These are phyloP conservation scores for Phaethornis superciliosus DNA, from an alignment of 2,113 vertebrate species.

Conservation along the genomic window DNA sequence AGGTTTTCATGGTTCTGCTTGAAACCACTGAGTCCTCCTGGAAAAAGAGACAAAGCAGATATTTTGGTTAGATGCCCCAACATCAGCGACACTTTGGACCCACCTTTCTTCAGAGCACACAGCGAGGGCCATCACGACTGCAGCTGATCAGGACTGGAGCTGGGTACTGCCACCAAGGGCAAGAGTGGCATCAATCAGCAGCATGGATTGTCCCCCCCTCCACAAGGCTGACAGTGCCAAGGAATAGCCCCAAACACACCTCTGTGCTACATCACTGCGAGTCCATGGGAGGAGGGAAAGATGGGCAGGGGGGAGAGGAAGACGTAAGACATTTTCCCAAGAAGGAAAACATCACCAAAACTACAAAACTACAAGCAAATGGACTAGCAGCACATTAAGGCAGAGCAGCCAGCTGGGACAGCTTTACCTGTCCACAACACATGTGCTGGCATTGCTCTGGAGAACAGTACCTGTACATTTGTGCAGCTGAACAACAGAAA, in stretches of 20 bases:
- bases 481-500: not conserved
- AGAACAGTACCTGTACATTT: too few species aligned
- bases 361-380: not conserved
- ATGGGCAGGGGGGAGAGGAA: not conserved
- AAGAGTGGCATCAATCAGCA: not conserved
- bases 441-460: not conserved
- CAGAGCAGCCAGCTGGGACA: not conserved
- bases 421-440: not conserved
- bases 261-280: not conserved
- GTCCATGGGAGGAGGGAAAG: fast-evolving
- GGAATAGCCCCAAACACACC: not conserved
- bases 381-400: not conserved
- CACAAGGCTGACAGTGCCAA: fast-evolving
- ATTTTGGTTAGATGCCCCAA: not conserved
- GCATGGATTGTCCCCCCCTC: not conserved
- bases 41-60: constrained; percentile 13
- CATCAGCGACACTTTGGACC: fast-evolving
- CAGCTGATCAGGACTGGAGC: not conserved
- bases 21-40: constrained; percentile 95
- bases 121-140: not conserved
- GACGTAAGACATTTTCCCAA: not conserved
- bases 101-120: not conserved
- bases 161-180: too few species aligned
- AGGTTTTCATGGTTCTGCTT: constrained; percentile 94
- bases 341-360: not conserved